Base-by-base conservation (phyloP, 2,113 vertebrate genomes). In the Reinhardtius hippoglossoides region DNA sequence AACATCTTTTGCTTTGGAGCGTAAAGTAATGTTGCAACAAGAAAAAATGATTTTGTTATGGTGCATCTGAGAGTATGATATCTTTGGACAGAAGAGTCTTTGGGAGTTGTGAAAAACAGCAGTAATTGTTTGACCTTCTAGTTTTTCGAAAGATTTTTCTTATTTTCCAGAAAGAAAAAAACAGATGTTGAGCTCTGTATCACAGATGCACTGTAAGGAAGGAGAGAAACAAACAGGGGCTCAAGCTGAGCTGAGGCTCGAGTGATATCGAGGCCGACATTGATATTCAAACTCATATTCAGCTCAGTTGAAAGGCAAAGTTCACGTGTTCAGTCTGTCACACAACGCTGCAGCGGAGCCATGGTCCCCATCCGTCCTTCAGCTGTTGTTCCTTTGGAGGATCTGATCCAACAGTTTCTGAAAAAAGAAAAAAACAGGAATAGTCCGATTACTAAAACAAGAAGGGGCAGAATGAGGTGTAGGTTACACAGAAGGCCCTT, bases 331-430 rank as follows among this genome's bases (percentile, higher is more conserved):
- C 60, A 9, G 44, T 18, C 40, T 55, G 65, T 64, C 5, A 9
- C 35, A 37, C 9, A 9, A 12, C 9, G 65, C 54, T 42, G 3
- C 57, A 60, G 64, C 14, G 23, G 44, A 23, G 66, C 59, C 42
- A 24, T 20, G 23, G 4, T 31, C 23, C 73, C 12, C 31, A 7
- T 31, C 31, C 6, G 27, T 27, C 46, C 44, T 65, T 96, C 89
- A 96, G 68, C 95, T 94, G 0, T 87, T 95, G 44, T 90, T 95
- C 87, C 96, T 95, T 58, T 95, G 96, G 21, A 98, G 96, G 85
- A 97, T 92, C 87, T 96, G 96, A 89, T 97, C 82, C 87, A 89
- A 44, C 62, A 89, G 78, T 78, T 80, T 90, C 89, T 92, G 83
- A 13, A 79, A 85, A 9, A 50, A 71, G 50, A 71, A 56, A 66